Evolutionary conservation across 2,113 vertebrate genomes (phyloP).

Genomic region (Colistium nudipinnis): DNA sequence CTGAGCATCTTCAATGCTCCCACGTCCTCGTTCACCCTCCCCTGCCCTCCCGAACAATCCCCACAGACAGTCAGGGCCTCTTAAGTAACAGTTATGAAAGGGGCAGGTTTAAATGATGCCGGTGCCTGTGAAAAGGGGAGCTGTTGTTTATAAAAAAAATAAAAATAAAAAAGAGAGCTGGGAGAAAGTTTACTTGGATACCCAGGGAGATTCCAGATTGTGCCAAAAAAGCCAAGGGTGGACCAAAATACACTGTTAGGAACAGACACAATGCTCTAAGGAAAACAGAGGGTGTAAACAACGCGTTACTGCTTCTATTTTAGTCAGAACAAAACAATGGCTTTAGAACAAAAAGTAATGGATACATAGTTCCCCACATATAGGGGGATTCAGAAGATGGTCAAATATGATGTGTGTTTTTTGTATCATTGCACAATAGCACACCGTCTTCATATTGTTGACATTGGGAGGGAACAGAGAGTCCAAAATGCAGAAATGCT

Average conservation of each 20-base stretch:
- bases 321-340: conserved; percentile 1
- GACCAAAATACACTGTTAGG: conserved; percentile 15
- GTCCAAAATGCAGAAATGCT: no score
- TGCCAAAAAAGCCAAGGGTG: background rate
- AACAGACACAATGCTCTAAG: background rate
- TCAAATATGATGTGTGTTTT: background rate
- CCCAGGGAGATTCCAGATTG: conserved; percentile 15
- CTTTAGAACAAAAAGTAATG: background rate
- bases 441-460: background rate
- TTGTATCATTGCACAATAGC: background rate
- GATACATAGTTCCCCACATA: background rate
- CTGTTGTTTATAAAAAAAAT: no score
- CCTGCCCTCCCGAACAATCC: conserved; percentile 17
- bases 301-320: background rate
- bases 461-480: no score
- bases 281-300: background rate
- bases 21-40: conserved; percentile 31
- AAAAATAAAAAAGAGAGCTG: background rate
- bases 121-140: conserved; percentile 14
- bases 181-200: background rate
- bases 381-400: background rate
- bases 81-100: conserved; percentile 6
- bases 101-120: conserved; percentile 23
- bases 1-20: conserved; percentile 31
- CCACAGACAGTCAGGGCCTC: conserved; percentile 6